Base-by-base conservation (phyloP, 2,888 invertebrate genomes). In the Sipha maydis region DNA sequence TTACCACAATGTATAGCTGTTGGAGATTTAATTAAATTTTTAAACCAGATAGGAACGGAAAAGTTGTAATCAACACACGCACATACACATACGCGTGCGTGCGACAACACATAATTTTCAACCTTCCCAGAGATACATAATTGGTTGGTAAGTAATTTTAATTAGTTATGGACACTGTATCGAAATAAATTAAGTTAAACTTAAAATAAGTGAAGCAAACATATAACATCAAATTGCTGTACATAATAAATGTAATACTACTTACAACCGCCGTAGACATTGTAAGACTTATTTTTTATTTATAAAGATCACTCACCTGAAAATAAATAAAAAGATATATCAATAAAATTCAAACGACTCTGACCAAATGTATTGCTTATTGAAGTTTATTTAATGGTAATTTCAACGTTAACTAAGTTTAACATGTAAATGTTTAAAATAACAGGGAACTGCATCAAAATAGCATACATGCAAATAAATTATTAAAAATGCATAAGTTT, bases 121-220 rank as follows among this genome's bases (percentile, higher is more conserved):
- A 84, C 48, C 85, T 67, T 48, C 31, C 84, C 25, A 67, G 25
- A 31, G 31, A 67, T 76, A 75, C 25, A 48, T 77, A 77, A 77
- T 85, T 67, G 31, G 85, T 77, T 31, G 31, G 56, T 61, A 76
- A 83, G 75, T 56, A 75, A 84, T 84, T 84, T 77, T 84, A 84
- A 84, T 84, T 76, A 76, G 61, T 61, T 84, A 28, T 41, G 41
- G 76, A 76, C 76, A 67, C 31, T 17, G 3, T 41, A 25, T 61
- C 76, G 67, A 21, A 67, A 31, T 69, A 41, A 67, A 77, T 77
- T 85, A 77, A 41, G 31, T 67, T 85, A 31, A n/a, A 67, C 80
- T 67, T 28, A 14, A 76, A 84, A 67, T 31, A 76, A 25, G 67
- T 67, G n/a, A 67, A 67, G 17, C 17, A 48, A 0, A 84, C 21